These are phyloP conservation scores for Clostera curtula DNA, from an alignment of 2,888 invertebrate species.

Conservation along the genomic window DNA sequence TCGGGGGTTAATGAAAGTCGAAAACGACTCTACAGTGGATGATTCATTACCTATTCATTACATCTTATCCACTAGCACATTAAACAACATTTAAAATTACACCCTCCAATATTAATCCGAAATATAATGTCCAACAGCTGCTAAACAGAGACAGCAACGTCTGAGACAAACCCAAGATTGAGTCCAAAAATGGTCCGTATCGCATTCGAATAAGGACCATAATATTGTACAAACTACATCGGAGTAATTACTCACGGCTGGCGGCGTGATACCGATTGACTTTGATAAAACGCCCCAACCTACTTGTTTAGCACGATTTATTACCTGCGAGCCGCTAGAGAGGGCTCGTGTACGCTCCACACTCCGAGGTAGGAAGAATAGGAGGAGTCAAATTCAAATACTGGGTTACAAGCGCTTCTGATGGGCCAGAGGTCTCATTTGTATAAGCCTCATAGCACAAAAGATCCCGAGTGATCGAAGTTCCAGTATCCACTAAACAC, in stretches of 20 bases:
- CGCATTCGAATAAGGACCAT: slow-evolving; percentile 7
- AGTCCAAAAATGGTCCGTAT: slow-evolving; percentile 8
- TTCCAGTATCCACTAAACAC: too few species aligned
- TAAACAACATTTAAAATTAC: too few species aligned
- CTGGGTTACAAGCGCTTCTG: slow-evolving; percentile 4
- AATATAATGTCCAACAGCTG: not conserved
- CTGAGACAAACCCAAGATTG: not conserved
- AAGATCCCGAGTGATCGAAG: too few species aligned
- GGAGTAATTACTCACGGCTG: slow-evolving; percentile 62
- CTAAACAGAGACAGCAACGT: slow-evolving; percentile 1
- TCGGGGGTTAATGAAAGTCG: too few species aligned
- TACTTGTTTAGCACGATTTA: slow-evolving; percentile 74
- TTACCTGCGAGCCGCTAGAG: slow-evolving; percentile 63
- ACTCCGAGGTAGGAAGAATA: slow-evolving; percentile 25
- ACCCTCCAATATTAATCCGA: too few species aligned
- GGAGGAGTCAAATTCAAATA: slow-evolving; percentile 17
- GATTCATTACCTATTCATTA: too few species aligned
- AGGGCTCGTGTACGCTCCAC: slow-evolving; percentile 42
- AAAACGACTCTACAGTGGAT: too few species aligned
- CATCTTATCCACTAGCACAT: not conserved
- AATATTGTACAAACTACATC: slow-evolving; percentile 22
- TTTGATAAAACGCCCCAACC: slow-evolving; percentile 73
- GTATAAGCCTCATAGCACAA: too few species aligned
- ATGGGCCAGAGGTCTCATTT: too few species aligned
- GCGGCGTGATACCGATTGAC: slow-evolving; percentile 69